Evolutionary conservation across 2,113 vertebrate species (phyloP).

Genomic region (Alethe castanea): DNA sequence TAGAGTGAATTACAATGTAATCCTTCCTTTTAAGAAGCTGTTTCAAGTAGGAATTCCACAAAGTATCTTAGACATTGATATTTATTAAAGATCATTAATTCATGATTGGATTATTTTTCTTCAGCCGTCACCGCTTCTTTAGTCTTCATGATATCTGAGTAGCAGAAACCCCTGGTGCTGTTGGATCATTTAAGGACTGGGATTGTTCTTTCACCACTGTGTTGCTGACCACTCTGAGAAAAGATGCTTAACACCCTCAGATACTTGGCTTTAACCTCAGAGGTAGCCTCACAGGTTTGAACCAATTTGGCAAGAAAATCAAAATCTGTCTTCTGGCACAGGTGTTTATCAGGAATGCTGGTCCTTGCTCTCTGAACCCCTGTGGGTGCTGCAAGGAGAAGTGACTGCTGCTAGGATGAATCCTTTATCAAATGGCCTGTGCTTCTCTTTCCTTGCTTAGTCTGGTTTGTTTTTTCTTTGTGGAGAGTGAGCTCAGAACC

Average conservation of each 20-base stretch:
- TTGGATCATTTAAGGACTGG: background rate
- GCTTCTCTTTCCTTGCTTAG: background rate
- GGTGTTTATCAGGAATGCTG: background rate
- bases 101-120: background rate
- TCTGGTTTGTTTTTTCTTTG: background rate
- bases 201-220: background rate
- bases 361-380: background rate
- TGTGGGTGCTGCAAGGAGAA: background rate
- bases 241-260: background rate
- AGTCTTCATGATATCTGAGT: background rate
- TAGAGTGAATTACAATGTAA: background rate
- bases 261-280: background rate
- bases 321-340: background rate
- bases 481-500: rapidly evolving
- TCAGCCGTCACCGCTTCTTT: background rate
- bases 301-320: background rate
- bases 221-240: background rate
- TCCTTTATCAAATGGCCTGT: background rate
- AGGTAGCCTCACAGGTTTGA: background rate
- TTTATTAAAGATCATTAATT: conserved; percentile 18
- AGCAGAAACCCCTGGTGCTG: background rate
- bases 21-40: background rate
- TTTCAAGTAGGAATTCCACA: background rate
- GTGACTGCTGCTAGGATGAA: background rate
- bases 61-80: background rate